phyloP scores from a whole-genome alignment of 2,888 invertebrate species.

The Hylaea fasciaria region DNA sequence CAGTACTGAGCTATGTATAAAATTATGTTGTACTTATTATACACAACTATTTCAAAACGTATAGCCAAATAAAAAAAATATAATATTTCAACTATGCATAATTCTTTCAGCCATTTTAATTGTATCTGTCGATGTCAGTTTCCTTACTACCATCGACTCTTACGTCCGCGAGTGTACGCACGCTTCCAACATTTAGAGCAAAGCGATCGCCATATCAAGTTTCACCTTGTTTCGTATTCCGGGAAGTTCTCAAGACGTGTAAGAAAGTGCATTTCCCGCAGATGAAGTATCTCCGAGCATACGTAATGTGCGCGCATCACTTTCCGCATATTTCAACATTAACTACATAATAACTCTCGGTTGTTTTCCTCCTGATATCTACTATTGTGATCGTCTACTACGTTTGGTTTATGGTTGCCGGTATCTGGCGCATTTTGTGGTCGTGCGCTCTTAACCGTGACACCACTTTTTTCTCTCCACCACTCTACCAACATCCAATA shows the following conservation, averaged over 20 bases:
- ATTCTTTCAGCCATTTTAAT: not conserved
- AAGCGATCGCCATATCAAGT: slow-evolving; percentile 64
- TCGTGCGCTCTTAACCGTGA: slow-evolving; percentile 66
- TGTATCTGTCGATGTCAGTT: not conserved
- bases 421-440: slow-evolving; percentile 54
- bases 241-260: slow-evolving; percentile 44
- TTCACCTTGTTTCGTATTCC: slow-evolving; percentile 78
- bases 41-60: too few species aligned
- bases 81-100: too few species aligned
- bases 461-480: slow-evolving; percentile 52
- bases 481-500: slow-evolving; percentile 29
- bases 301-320: slow-evolving; percentile 26
- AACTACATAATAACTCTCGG: slow-evolving; percentile 24
- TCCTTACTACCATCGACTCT: slow-evolving; percentile 16
- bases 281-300: slow-evolving; percentile 40
- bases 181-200: slow-evolving; percentile 48
- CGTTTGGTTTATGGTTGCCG: slow-evolving; percentile 38
- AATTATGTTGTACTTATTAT: too few species aligned
- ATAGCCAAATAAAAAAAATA: too few species aligned
- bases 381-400: slow-evolving; percentile 33
- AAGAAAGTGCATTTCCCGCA: slow-evolving; percentile 65
- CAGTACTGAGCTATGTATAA: too few species aligned
- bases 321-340: slow-evolving; percentile 34
- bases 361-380: slow-evolving; percentile 30
- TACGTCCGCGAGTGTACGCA: slow-evolving; percentile 22